Evolutionary conservation across 1,140 invertebrate genomes (phyloP).

Genomic region (Luehdorfia chinensis): DNA sequence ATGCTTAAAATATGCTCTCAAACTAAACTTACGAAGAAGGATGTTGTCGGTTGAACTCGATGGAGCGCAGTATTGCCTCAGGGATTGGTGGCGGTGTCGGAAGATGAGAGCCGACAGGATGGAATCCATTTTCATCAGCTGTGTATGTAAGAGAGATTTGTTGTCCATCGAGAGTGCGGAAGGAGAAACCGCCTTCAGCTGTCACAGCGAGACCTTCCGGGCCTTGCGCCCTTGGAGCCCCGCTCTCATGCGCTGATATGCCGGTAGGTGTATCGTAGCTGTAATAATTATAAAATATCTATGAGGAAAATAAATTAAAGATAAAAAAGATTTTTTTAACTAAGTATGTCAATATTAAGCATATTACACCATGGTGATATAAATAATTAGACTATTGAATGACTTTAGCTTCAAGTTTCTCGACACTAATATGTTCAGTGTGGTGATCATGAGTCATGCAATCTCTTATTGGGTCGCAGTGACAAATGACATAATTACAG

Average conservation of each 20-base stretch:
- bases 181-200: slow-evolving; percentile 83
- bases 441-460: background rate
- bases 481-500: no score
- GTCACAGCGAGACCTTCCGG: slow-evolving; percentile 79
- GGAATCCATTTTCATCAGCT: slow-evolving; percentile 89
- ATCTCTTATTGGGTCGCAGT: no score
- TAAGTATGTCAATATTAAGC: no score
- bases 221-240: slow-evolving; percentile 80
- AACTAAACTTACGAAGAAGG: no score
- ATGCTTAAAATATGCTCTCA: no score
- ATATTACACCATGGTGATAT: no score
- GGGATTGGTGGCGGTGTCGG: slow-evolving; percentile 89
- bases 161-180: slow-evolving; percentile 85
- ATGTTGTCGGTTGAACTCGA: slow-evolving; percentile 57
- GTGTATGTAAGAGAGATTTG: slow-evolving; percentile 84
- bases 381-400: no score
- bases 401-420: no score
- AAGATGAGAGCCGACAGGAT: slow-evolving; percentile 83
- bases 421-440: no score
- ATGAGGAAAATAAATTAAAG: no score
- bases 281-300: slow-evolving; percentile 29
- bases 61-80: slow-evolving; percentile 64
- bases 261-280: slow-evolving; percentile 81
- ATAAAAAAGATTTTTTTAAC: no score
- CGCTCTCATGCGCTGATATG: slow-evolving; percentile 82